Evolutionary conservation across 2,797 vertebrate species (phyloP).

Genomic region (Eospalax fontanierii): DNA sequence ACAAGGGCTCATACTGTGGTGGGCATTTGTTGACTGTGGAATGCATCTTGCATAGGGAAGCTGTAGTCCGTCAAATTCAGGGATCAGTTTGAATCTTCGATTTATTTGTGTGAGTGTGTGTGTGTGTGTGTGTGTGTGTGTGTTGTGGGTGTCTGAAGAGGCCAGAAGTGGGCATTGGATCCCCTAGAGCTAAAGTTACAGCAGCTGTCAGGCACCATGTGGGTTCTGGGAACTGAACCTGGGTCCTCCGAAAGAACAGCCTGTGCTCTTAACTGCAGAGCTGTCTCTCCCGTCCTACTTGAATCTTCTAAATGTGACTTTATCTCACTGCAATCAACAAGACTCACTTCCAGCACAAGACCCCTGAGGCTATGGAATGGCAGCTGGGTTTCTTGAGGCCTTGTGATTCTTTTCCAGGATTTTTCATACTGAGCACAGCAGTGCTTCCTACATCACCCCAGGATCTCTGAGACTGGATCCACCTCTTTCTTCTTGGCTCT

Average conservation of each 20-base stretch:
- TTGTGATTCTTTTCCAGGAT: constrained; percentile 96
- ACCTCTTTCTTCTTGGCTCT: constrained; percentile 96
- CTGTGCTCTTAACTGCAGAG: neutral
- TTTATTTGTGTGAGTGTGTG: neutral
- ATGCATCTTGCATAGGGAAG: neutral
- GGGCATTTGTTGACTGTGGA: neutral
- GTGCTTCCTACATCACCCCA: constrained; percentile 95
- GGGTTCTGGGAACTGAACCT: neutral
- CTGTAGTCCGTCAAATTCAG: constrained; percentile 96
- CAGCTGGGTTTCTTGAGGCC: constrained; percentile 97
- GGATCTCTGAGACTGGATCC: constrained; percentile 97
- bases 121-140: neutral
- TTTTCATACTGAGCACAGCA: constrained; percentile 96
- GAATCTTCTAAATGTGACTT: constrained; percentile 96
- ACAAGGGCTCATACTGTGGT: neutral
- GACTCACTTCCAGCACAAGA: constrained; percentile 95
- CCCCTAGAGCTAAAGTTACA: neutral
- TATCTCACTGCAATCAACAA: constrained; percentile 95
- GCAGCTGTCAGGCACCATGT: neutral
- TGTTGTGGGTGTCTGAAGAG: neutral
- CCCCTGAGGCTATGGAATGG: constrained; percentile 95
- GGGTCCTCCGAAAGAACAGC: neutral
- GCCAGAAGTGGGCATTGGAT: neutral
- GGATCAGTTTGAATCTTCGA: constrained; percentile 96
- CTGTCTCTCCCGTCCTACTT: constrained; percentile 85